A percentile compares a stretch with the other conserved stretches of the same genome.
Evolutionary conservation across 64 coral and sea anemone genomes (phyloP).

Genomic region (Trachythela sp.): DNA sequence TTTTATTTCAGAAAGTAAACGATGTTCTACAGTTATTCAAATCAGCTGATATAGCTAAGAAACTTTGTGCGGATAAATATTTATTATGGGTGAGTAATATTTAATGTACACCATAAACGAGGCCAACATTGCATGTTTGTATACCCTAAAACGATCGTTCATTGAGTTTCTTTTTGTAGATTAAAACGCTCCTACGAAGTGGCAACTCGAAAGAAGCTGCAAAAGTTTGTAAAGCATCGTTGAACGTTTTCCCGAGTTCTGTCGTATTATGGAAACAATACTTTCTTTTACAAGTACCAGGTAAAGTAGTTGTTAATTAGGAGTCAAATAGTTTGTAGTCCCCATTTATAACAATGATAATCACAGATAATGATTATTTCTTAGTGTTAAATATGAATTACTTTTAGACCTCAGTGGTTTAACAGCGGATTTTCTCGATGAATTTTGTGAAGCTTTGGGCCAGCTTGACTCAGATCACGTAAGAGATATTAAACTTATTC

Average conservation of each 20-base stretch:
- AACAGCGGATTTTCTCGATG: neutral
- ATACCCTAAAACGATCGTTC: neutral
- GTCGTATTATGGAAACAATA: constrained; percentile 54
- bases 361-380: no score
- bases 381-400: neutral
- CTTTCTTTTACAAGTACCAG: constrained; percentile 44
- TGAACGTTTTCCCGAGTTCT: constrained; percentile 25
- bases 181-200: constrained; percentile 33
- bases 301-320: constrained; percentile 3
- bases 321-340: no score
- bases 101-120: neutral
- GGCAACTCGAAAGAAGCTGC: constrained; percentile 41
- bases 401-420: neutral
- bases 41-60: neutral
- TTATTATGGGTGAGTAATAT: constrained; percentile 22
- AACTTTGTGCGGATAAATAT: neutral
- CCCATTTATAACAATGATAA: no score
- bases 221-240: constrained; percentile 41
- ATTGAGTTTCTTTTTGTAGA: constrained; percentile 2
- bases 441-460: neutral
- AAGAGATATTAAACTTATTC: neutral
- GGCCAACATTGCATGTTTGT: no score
- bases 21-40: neutral
- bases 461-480: neutral
- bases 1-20: neutral